Evolutionary conservation across 2,797 vertebrate species (phyloP), one percentile per base, ranked within the genome.

Genomic region (Anguilla anguilla): DNA sequence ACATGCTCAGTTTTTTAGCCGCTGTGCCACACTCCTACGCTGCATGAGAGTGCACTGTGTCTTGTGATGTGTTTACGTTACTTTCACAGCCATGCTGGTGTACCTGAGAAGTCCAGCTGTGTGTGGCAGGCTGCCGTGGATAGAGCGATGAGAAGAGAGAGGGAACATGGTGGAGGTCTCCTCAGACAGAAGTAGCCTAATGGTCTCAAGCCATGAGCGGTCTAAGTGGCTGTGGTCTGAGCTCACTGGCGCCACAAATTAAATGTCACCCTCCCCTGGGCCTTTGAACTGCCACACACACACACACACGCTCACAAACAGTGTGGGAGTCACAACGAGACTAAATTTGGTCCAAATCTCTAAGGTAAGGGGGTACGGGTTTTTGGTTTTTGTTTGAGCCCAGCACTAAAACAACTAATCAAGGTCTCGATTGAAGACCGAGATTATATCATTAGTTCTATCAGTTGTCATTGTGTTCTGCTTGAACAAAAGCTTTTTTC

Each of bases 341-440:
- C 59, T 64, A 25, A 19, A 67, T 28, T 57, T 57, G 55, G 55
- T 15, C 11, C 15, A 17, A 59, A 15, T 55, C 57, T 59, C 25
- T 69, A 69, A 69, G 28, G 6, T n/a, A 69, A 6, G 25, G 7
- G 64, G n/a, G 25, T 9, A 64, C 6, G 17, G 22, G 17, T 64
- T 64, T 69, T 69, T 69, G 22, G 17, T 64, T 64, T 69, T 69
- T 69, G 64, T 69, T 69, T 6, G 6, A 69, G n/a, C 64, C n/a
- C 64, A 69, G 64, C 64, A 69, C 64, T 69, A 69, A n/a, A n/a
- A 28, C 64, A n/a, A 10, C n/a, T 69, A 69, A 69, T 69, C 64
- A 69, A 69, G 7, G 64, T 28, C 64, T 69, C 28, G 64, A 69
- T 69, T 69, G 64, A n/a, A 28, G 64, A 69, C 64, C 64, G 28